Conservation (phyloP, 2,888 invertebrate genomes). For the Sturmia bella region DNA sequence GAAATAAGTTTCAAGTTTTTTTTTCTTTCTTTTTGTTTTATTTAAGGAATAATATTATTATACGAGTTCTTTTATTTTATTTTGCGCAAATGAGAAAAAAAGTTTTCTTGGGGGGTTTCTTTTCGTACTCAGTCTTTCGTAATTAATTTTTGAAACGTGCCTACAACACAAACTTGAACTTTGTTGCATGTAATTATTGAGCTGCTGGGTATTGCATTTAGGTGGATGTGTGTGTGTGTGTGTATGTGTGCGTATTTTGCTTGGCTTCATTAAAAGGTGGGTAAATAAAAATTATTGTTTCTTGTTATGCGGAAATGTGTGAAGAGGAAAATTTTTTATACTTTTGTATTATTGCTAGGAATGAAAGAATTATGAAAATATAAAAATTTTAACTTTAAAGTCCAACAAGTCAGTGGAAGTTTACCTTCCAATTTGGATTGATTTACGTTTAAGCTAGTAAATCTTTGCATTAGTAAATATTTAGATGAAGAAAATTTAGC, state of each 20-base stretch:
- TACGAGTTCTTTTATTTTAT: not conserved
- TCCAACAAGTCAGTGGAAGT: no score
- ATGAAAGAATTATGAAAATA: no score
- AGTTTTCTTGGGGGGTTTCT: not conserved
- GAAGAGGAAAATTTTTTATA: not conserved
- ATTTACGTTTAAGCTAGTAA: no score
- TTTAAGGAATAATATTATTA: constrained; percentile 28
- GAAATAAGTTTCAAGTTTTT: not conserved
- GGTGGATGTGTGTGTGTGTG: not conserved
- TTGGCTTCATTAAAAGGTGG: no score
- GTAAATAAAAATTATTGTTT: not conserved
- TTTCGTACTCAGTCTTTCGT: constrained; percentile 18
- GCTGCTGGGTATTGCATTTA: not conserved
- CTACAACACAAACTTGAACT: constrained; percentile 62
- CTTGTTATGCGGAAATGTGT: constrained; percentile 3
- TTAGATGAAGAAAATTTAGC: no score
- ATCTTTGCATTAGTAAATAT: no score
- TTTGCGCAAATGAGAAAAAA: constrained; percentile 6
- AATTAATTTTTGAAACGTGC: constrained; percentile 64
- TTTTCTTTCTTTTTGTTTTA: no score
- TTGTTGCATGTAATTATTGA: constrained; percentile 1
- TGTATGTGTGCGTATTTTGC: not conserved
- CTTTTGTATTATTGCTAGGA: not conserved
- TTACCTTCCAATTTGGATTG: no score
- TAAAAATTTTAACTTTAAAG: no score